Conservation (phyloP, 2,113 vertebrate genomes). For the Ceratotherium simum region DNA sequence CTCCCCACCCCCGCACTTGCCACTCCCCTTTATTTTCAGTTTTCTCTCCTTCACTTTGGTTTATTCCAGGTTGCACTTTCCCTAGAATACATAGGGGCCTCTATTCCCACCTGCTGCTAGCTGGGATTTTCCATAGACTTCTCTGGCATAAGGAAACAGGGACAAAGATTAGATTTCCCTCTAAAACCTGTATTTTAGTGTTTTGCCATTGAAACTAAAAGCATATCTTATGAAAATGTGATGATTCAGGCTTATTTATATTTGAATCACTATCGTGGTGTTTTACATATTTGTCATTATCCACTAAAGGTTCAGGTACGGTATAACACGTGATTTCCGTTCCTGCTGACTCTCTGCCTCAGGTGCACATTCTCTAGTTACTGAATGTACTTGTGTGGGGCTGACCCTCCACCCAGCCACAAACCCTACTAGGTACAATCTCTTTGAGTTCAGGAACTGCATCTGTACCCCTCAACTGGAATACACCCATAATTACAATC, state of each 20-base stretch:
- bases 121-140: background rate
- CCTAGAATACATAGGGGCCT: background rate
- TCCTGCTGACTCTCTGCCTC: background rate
- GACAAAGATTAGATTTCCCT: background rate
- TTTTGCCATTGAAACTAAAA: background rate
- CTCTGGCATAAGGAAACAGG: background rate
- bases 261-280: background rate
- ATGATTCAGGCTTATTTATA: background rate
- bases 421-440: background rate
- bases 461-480: background rate
- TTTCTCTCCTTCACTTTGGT: background rate
- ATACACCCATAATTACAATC: background rate
- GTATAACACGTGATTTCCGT: background rate
- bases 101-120: background rate
- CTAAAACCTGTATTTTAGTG: background rate
- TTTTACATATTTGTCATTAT: background rate
- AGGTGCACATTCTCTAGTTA: background rate
- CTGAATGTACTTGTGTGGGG: background rate
- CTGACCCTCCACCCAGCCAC: background rate
- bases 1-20: no score
- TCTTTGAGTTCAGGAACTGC: background rate
- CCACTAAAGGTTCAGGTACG: background rate
- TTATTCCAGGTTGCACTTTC: background rate
- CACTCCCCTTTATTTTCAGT: background rate
- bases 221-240: background rate